Base-by-base conservation (phyloP, 2,113 vertebrate species). In the Bungarus multicinctus region DNA sequence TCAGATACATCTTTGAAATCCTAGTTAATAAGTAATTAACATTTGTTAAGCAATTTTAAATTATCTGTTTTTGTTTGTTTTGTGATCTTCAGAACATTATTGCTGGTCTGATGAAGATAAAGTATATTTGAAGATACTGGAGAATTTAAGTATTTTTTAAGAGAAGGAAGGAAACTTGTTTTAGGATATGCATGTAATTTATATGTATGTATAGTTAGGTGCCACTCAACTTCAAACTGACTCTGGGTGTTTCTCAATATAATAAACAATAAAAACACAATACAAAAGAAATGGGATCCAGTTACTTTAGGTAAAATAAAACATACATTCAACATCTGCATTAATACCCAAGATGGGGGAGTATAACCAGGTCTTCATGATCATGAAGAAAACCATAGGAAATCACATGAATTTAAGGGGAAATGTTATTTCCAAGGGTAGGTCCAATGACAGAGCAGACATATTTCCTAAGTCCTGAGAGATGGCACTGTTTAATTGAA, bases 121-220 rank as follows among this genome's bases (percentile, higher is more conserved):
- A 7, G 74, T 0, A 52, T 93, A 89, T 96, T 93, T 94, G 91
- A 94, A 90, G 91, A 87, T 95, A 94, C 93, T 89, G 90, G 53
- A 85, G 93, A 74, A 90, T 94, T 27, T 91, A 92, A 30, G 58
- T 60, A 60, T 39, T 60, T 94, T 94, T 88, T 89, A 94, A 95
- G 85, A 91, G 92, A 53, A 69, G 89, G 50, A 60, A 89, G 85
- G 74, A 47, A 92, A 3, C 3, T 93, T 93, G 27, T 95, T 95
- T 94, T 90, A 94, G 90, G 95, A n/a, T 88, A 27, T 60, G 60
- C 11, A n/a, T n/a, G 4, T 16, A n/a, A 30, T 60, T 60, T 1
- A 14, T 64, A 64, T 30, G 10, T 64, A 69, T 14, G 60, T 69
- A 69, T 60, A 30, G 58, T 34, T 69, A 69, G 64, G 64, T 16